These are phyloP conservation scores for Archegozetes longisetosus DNA, from an alignment of 1,140 invertebrate species.

Conservation along the genomic window DNA sequence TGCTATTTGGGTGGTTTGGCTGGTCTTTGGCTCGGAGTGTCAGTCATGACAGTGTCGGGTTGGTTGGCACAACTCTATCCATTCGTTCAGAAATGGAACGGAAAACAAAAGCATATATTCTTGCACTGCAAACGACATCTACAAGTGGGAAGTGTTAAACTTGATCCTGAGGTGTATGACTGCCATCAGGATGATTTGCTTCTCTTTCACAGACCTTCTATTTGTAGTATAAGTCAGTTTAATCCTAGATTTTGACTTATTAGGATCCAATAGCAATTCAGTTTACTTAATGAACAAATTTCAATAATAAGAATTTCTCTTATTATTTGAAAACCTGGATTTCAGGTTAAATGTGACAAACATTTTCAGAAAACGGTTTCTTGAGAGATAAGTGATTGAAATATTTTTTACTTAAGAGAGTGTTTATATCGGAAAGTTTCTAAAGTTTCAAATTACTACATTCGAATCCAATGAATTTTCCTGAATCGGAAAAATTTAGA, in stretches of 20 bases:
- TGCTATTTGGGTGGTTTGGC: constrained; percentile 14
- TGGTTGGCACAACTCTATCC: constrained; percentile 15
- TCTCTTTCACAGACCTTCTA: neutral
- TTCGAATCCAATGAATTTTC: no score
- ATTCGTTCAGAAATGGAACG: constrained; percentile 12
- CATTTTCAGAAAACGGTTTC: no score
- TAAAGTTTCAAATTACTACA: no score
- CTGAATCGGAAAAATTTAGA: no score
- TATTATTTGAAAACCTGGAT: no score
- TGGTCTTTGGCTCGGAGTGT: constrained; percentile 12
- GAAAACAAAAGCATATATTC: neutral
- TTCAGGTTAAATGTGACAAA: no score
- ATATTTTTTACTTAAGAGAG: no score
- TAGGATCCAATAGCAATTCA: no score
- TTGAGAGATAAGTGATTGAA: no score
- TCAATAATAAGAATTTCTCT: no score
- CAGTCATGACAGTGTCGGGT: constrained; percentile 11
- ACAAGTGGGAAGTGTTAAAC: neutral
- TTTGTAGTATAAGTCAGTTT: neutral
- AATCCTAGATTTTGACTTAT: neutral
- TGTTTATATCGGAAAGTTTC: no score
- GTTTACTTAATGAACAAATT: no score
- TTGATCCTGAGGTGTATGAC: neutral
- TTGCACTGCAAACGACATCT: neutral
- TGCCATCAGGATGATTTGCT: neutral